Conservation (phyloP, 2,797 vertebrate genomes). For the Peromyscus aztecus region DNA sequence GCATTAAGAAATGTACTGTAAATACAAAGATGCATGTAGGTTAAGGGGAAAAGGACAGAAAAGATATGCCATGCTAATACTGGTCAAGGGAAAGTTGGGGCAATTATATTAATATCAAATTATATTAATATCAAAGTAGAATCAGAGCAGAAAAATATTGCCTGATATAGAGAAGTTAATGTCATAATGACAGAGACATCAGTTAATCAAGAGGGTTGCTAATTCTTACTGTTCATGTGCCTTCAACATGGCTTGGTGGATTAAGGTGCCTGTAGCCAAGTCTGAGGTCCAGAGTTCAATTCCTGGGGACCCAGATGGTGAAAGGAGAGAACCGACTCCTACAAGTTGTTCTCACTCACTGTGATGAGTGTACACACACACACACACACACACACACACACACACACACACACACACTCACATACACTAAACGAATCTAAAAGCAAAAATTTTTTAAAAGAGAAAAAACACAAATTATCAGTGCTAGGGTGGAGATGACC, state of each 20-base stretch:
- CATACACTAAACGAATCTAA: neutral
- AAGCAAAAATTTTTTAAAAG: neutral
- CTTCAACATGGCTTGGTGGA: slow-evolving; percentile 1
- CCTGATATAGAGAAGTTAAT: neutral
- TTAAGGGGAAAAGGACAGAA: neutral
- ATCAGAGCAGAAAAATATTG: neutral
- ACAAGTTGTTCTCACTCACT: neutral
- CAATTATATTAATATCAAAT: neutral
- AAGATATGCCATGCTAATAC: neutral
- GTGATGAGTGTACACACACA: neutral
- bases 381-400: neutral
- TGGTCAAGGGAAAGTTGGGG: neutral
- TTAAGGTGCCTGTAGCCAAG: neutral
- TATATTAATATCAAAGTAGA: neutral
- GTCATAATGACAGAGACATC: neutral
- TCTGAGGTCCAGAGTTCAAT: neutral
- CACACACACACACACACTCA: neutral
- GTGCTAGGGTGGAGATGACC: neutral
- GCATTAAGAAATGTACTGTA: neutral
- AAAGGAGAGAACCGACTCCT: neutral
- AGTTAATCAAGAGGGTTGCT: neutral
- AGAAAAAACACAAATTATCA: neutral
- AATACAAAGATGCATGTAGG: neutral
- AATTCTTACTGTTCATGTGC: neutral
- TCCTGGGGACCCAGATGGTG: neutral